Evolutionary conservation across 2,888 invertebrate species (phyloP).

Genomic region (Meiosimyza decipiens): DNA sequence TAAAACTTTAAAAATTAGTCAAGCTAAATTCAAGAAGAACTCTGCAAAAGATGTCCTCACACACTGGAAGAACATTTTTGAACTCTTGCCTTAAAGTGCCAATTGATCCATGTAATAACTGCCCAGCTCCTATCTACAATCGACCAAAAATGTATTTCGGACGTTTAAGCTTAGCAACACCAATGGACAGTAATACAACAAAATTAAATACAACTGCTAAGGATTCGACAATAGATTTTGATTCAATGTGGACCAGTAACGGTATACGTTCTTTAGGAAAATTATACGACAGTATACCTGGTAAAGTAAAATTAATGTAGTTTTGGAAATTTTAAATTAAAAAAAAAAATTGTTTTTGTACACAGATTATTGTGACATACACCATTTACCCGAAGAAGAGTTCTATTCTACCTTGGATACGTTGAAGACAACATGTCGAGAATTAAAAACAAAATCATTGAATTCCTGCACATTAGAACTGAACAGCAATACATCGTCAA

Average conservation of each 20-base stretch:
- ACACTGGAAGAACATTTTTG: slow-evolving; percentile 74
- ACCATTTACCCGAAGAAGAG: slow-evolving; percentile 79
- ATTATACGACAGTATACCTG: slow-evolving; percentile 81
- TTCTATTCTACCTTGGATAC: slow-evolving; percentile 78
- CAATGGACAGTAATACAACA: slow-evolving; percentile 15
- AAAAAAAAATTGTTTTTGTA: slow-evolving; percentile 20
- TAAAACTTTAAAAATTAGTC: neutral
- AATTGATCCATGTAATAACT: slow-evolving; percentile 77
- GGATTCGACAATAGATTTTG: slow-evolving; percentile 35
- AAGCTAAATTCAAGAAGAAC: neutral
- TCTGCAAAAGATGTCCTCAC: slow-evolving; percentile 66
- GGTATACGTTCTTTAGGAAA: slow-evolving; percentile 75
- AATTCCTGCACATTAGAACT: slow-evolving; percentile 38
- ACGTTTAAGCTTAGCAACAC: slow-evolving; percentile 40
- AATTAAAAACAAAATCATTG: slow-evolving; percentile 52
- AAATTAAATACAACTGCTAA: slow-evolving; percentile 35
- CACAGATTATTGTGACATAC: slow-evolving; percentile 78
- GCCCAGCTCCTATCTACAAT: slow-evolving; percentile 78
- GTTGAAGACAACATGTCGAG: slow-evolving; percentile 58
- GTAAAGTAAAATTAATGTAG: slow-evolving; percentile 45
- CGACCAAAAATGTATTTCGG: slow-evolving; percentile 66
- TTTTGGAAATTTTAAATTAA: neutral
- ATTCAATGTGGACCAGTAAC: slow-evolving; percentile 48
- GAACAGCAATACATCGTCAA: slow-evolving; percentile 41
- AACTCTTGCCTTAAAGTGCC: slow-evolving; percentile 80